phyloP scores from a whole-genome alignment of 2,797 vertebrate genomes.

The Cyclopterus lumpus region DNA sequence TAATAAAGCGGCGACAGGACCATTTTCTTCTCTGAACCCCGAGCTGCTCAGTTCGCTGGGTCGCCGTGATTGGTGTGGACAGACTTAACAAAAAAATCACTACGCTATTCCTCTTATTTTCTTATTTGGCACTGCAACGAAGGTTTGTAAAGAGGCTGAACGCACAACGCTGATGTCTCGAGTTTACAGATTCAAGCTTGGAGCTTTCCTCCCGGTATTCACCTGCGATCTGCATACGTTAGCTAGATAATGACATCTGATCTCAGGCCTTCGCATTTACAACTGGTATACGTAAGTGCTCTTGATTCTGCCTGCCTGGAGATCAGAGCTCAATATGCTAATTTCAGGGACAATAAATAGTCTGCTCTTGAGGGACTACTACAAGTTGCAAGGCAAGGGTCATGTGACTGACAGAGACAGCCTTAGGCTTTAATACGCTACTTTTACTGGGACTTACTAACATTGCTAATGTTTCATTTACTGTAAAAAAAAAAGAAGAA shows the following conservation, averaged over 20 bases:
- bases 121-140: slow-evolving; percentile 45
- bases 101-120: slow-evolving; percentile 50
- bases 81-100: slow-evolving; percentile 69
- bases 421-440: not conserved
- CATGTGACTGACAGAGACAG: not conserved
- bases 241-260: not conserved
- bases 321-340: not conserved
- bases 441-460: not conserved
- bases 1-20: slow-evolving; percentile 75
- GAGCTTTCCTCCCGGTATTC: not conserved
- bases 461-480: not conserved
- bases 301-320: not conserved
- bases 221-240: not conserved
- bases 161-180: slow-evolving; percentile 12
- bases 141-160: slow-evolving; percentile 37
- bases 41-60: slow-evolving; percentile 23
- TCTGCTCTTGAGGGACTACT: not conserved
- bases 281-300: not conserved
- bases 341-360: not conserved
- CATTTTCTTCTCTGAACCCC: slow-evolving; percentile 74
- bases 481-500: not conserved
- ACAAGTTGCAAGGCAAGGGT: not conserved
- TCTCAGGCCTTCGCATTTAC: not conserved
- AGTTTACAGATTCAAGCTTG: slow-evolving; percentile 7
- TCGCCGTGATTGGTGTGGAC: slow-evolving; percentile 60